phyloP scores from a whole-genome alignment of 2,797 vertebrate species.

The Girardinus metallicus region DNA sequence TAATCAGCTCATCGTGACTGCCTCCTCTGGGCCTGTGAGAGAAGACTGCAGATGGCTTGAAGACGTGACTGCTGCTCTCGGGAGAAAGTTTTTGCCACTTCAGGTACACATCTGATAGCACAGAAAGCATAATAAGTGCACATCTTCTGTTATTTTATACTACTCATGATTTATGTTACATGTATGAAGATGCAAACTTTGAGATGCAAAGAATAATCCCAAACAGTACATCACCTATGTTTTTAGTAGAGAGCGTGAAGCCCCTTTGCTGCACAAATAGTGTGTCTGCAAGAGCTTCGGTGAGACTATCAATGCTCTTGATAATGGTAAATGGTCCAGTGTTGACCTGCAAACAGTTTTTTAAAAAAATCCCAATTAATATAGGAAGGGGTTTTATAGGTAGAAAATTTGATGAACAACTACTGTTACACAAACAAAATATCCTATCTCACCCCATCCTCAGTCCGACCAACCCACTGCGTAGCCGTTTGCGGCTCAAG shows the following conservation, averaged over 20 bases:
- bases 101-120: constrained; percentile 75
- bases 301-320: constrained; percentile 78
- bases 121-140: constrained; percentile 9
- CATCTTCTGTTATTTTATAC: not conserved
- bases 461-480: constrained; percentile 72
- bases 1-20: constrained; percentile 74
- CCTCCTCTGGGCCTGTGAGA: constrained; percentile 46
- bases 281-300: constrained; percentile 75
- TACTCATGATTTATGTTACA: not conserved
- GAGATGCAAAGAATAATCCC: not conserved
- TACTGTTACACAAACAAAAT: not conserved
- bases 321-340: constrained; percentile 76
- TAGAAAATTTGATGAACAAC: not conserved
- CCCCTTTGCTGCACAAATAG: constrained; percentile 65
- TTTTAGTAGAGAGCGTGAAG: constrained; percentile 80
- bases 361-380: not conserved
- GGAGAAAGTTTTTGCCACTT: constrained; percentile 72
- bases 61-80: constrained; percentile 68
- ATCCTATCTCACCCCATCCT: constrained; percentile 68
- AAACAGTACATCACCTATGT: constrained; percentile 74
- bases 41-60: constrained; percentile 70
- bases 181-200: not conserved
- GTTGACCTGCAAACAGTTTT: constrained; percentile 57
- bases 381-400: not conserved
- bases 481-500: constrained; percentile 70